Percentiles rank a stretch among this genome's conserved stretches.
These are phyloP conservation scores for Synodontis membranacea DNA, from an alignment of 2,113 vertebrate genomes.

Conservation along the genomic window DNA sequence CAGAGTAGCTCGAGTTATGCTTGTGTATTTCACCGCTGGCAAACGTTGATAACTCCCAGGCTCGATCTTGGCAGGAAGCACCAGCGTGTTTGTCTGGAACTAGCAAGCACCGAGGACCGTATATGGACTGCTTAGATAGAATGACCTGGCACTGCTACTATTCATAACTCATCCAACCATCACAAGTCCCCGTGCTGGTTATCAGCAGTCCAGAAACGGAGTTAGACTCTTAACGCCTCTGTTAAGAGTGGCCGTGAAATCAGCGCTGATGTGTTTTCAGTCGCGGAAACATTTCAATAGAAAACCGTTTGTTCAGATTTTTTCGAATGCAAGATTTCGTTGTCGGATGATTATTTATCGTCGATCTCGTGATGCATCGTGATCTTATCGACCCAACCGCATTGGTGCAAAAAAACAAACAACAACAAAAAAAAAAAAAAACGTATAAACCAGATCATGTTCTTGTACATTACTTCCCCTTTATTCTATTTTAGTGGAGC, in stretches of 20 bases:
- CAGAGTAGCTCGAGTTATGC: neutral
- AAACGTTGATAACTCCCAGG: neutral
- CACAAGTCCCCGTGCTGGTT: slow-evolving; percentile 36
- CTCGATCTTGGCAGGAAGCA: slow-evolving; percentile 3
- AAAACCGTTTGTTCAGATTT: neutral
- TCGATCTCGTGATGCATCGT: neutral
- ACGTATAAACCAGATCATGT: slow-evolving; percentile 11
- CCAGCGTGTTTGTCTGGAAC: slow-evolving; percentile 41
- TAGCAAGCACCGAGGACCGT: slow-evolving; percentile 55
- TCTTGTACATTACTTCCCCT: neutral
- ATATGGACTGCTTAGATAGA: slow-evolving; percentile 68
- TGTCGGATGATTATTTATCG: neutral
- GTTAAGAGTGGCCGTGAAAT: neutral
- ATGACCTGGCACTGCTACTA: slow-evolving; percentile 63
- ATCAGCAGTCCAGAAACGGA: slow-evolving; percentile 9
- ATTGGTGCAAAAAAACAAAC: slow-evolving; percentile 6
- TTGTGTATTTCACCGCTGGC: too few species aligned
- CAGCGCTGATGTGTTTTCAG: too few species aligned
- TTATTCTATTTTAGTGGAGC: slow-evolving; percentile 11
- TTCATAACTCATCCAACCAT: slow-evolving; percentile 65
- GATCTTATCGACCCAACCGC: neutral
- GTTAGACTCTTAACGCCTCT: neutral
- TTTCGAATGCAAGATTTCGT: neutral
- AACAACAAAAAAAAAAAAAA: too few species aligned
- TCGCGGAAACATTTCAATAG: neutral